Evolutionary conservation across 1,140 invertebrate species (phyloP).

Genomic region (Octopus sinensis): DNA sequence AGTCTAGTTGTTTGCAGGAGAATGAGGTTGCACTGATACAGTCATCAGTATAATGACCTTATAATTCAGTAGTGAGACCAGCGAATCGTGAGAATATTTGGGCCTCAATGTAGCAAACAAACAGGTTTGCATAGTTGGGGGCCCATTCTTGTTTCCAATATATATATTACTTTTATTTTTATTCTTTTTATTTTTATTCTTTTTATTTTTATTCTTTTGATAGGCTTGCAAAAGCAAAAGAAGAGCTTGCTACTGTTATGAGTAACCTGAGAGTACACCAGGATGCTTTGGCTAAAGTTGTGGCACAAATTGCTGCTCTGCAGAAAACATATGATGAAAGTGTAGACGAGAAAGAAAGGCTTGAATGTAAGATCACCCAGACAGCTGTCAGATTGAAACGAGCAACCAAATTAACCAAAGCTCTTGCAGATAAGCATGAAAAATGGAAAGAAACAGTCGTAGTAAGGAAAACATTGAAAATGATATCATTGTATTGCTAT

Average conservation of each 20-base stretch:
- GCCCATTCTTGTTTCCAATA: no score
- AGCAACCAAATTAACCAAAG: constrained; percentile 75
- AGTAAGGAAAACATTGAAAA: not conserved
- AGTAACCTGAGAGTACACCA: constrained; percentile 51
- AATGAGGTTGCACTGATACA: no score
- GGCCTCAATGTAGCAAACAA: no score
- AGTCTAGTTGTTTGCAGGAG: no score
- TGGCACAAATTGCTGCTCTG: constrained; percentile 53
- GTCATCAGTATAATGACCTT: no score
- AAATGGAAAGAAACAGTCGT: not conserved
- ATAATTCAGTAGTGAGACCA: no score
- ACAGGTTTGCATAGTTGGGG: no score
- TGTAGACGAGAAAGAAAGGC: constrained; percentile 62
- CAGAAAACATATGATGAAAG: constrained; percentile 57
- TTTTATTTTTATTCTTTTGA: constrained; percentile 26
- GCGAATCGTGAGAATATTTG: no score
- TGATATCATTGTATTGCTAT: not conserved
- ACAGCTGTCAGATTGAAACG: constrained; percentile 72
- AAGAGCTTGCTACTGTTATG: constrained; percentile 51
- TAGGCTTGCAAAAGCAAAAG: constrained; percentile 49
- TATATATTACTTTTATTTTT: no score
- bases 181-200: constrained; percentile 11
- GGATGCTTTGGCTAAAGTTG: constrained; percentile 49
- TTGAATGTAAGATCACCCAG: constrained; percentile 65
- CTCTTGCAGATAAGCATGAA: constrained; percentile 71